phyloP scores from a whole-genome alignment of 2,113 vertebrate species.

The Rhea pennata region DNA sequence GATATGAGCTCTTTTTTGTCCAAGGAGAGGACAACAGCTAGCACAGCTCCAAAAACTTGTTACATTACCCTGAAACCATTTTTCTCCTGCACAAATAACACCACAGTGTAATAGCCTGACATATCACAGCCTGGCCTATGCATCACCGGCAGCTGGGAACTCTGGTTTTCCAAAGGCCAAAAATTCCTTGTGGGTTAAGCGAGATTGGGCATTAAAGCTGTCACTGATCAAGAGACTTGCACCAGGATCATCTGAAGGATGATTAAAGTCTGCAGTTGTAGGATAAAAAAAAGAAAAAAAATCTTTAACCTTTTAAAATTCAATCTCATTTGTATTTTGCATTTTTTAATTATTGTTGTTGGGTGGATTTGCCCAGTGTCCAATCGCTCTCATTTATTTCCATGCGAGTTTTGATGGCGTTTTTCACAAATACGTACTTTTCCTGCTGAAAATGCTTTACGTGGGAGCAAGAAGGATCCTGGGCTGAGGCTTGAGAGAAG shows the following conservation, averaged over 20 bases:
- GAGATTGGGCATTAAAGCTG: background rate
- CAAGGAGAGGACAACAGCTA: background rate
- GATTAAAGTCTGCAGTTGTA: background rate
- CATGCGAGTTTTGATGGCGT: accelerated
- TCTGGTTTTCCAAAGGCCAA: background rate
- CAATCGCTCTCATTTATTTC: background rate
- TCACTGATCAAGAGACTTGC: accelerated
- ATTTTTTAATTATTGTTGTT: background rate
- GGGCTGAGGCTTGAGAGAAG: background rate
- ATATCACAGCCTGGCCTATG: accelerated
- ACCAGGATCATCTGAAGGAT: background rate
- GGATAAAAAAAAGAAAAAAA: background rate
- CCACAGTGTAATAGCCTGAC: accelerated
- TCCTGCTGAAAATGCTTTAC: background rate
- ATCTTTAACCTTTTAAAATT: background rate
- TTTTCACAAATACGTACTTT: background rate
- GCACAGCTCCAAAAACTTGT: background rate
- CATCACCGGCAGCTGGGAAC: background rate
- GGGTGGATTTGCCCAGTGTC: background rate
- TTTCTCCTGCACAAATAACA: background rate
- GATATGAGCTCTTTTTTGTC: background rate
- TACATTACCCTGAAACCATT: accelerated
- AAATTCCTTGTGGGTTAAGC: background rate
- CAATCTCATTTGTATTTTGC: background rate
- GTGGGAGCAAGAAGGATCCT: background rate